These are phyloP conservation scores for Tetragonisca angustula DNA, from an alignment of 2,888 invertebrate species.

Conservation along the genomic window DNA sequence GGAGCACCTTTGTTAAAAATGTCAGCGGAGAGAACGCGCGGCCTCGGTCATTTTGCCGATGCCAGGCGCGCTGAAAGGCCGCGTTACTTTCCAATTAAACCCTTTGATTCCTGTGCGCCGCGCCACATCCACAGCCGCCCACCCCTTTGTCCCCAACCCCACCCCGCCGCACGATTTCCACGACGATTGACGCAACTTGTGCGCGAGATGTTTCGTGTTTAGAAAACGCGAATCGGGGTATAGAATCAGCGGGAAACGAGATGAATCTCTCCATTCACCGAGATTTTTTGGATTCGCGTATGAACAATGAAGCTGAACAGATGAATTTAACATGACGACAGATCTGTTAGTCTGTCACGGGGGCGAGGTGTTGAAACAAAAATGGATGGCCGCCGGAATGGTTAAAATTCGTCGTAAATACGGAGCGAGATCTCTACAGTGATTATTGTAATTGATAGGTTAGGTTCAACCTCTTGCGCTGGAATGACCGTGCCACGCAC, in stretches of 20 bases:
- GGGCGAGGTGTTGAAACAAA: not conserved
- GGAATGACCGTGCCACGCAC: no score
- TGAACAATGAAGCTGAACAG: not conserved
- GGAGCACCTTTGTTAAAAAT: conserved; percentile 7
- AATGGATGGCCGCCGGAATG: not conserved
- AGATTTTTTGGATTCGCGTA: not conserved
- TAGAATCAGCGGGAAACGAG: no score
- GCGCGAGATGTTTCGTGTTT: not conserved
- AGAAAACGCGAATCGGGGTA: not conserved
- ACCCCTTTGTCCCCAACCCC: not conserved
- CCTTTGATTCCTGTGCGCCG: not conserved
- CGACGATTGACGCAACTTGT: not conserved
- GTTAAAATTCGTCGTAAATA: not conserved
- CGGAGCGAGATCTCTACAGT: no score
- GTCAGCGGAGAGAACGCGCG: not conserved
- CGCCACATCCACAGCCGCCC: not conserved
- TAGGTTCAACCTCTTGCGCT: no score
- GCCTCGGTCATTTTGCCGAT: not conserved
- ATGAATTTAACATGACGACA: not conserved
- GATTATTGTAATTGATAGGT: not conserved
- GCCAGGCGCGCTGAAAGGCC: not conserved
- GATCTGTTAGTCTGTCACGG: not conserved
- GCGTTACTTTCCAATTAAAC: conserved; percentile 6
- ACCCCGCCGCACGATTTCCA: not conserved
- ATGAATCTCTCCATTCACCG: no score